A percentile compares a stretch with the other conserved stretches of the same genome.
phyloP scores from a whole-genome alignment of 2,113 vertebrate genomes.

The Pachypanchax playfairii region DNA sequence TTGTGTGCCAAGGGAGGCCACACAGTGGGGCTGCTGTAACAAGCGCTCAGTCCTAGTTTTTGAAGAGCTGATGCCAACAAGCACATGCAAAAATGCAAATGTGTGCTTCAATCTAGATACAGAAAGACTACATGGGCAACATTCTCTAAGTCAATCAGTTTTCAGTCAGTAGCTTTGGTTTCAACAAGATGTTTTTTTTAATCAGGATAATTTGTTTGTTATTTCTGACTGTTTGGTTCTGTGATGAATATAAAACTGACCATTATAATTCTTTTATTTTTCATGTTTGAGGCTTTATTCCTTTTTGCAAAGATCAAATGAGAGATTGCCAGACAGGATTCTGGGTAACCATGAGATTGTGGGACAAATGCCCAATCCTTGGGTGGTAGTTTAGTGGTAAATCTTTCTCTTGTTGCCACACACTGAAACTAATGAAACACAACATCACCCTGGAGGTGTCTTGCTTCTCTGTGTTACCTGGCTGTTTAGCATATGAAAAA shows the following conservation, averaged over 20 bases:
- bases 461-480: constrained; percentile 39
- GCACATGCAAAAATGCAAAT: constrained; percentile 43
- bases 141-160: constrained; percentile 30
- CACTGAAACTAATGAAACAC: constrained; percentile 56
- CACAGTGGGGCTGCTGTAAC: constrained; percentile 75
- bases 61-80: constrained; percentile 61
- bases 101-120: constrained; percentile 38
- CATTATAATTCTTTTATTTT: constrained; percentile 18
- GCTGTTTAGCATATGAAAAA: constrained; percentile 61
- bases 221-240: constrained; percentile 15
- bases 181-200: constrained; percentile 21
- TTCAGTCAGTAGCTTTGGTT: constrained; percentile 14
- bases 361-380: constrained; percentile 53
- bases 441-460: constrained; percentile 42
- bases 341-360: constrained; percentile 63
- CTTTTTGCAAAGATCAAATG: constrained; percentile 6
- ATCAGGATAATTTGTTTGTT: constrained; percentile 16
- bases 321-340: constrained; percentile 49
- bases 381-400: constrained; percentile 60
- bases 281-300: constrained; percentile 2
- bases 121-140: constrained; percentile 18
- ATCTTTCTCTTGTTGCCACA: constrained; percentile 61
- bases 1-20: constrained; percentile 76
- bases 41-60: constrained; percentile 71
- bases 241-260: constrained; percentile 15